Percentiles rank a stretch among this genome's conserved stretches.
Conservation (phyloP, 2,797 vertebrate species). For the Tokudaia tokunoshimensis region DNA sequence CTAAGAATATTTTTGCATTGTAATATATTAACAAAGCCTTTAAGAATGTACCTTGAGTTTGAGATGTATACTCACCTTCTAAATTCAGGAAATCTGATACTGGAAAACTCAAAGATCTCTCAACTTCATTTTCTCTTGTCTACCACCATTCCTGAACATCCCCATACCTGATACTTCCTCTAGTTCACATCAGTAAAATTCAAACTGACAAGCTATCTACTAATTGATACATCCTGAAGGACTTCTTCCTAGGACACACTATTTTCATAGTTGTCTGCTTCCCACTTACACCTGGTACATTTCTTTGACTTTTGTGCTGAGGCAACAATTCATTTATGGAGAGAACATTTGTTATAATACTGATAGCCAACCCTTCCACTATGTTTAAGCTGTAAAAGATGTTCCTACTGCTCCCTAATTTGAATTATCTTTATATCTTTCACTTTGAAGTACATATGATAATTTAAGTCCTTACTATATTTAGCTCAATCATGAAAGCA, state of each 20-base stretch:
- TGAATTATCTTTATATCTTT: neutral
- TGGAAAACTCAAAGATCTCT: neutral
- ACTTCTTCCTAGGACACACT: neutral
- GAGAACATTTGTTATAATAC: neutral
- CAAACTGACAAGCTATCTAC: neutral
- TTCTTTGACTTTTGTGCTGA: neutral
- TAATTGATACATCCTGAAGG: neutral
- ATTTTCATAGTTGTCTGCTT: neutral
- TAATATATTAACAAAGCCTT: neutral
- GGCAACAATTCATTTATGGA: neutral
- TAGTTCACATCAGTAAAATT: neutral
- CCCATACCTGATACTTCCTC: neutral
- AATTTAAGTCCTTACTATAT: neutral
- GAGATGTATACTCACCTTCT: neutral
- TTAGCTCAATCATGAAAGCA: neutral
- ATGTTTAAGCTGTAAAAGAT: neutral
- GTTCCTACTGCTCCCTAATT: neutral
- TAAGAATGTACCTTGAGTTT: neutral
- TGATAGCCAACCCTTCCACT: neutral
- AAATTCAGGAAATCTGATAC: neutral
- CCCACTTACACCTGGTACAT: neutral
- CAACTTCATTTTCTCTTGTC: rapidly evolving
- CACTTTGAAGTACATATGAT: neutral
- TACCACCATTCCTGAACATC: neutral
- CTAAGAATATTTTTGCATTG: neutral